These are phyloP conservation scores for Drosophila dives DNA, from an alignment of 2,888 invertebrate species.

Conservation along the genomic window DNA sequence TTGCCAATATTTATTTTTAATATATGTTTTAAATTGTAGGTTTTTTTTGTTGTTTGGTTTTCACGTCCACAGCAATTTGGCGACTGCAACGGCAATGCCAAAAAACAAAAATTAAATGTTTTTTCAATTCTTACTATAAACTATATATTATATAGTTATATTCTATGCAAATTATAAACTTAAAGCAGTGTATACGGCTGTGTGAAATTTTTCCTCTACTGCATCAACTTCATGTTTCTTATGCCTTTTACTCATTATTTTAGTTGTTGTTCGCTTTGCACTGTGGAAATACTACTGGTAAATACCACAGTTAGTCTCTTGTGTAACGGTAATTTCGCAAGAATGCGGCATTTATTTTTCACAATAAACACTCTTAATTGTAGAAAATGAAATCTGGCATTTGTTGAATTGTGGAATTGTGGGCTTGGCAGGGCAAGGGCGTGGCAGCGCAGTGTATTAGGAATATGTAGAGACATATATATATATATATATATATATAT, in stretches of 20 bases:
- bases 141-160: slow-evolving; percentile 56
- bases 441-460: slow-evolving; percentile 1
- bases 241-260: not conserved
- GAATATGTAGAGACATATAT: not conserved
- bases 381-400: slow-evolving; percentile 39
- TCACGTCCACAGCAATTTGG: slow-evolving; percentile 35
- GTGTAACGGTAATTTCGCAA: slow-evolving; percentile 45
- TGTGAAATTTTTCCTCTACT: slow-evolving; percentile 28
- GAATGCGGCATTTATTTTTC: slow-evolving; percentile 14
- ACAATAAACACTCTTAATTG: slow-evolving; percentile 45
- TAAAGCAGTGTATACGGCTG: slow-evolving; percentile 64
- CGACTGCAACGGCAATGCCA: slow-evolving; percentile 21
- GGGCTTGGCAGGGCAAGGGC: slow-evolving; percentile 3
- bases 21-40: not conserved
- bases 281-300: not conserved
- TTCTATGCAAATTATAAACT: slow-evolving; percentile 66
- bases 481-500: slow-evolving; percentile 1
- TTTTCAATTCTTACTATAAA: slow-evolving; percentile 47
- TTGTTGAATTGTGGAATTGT: slow-evolving; percentile 37
- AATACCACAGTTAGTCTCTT: not conserved
- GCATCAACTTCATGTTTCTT: slow-evolving; percentile 12
- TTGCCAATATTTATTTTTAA: slow-evolving; percentile 17
- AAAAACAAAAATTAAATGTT: slow-evolving; percentile 15
- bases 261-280: slow-evolving; percentile 3
- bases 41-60: slow-evolving; percentile 18